These are phyloP conservation scores for Cheilinus undulatus DNA, from an alignment of 2,113 vertebrate genomes.

Conservation along the genomic window DNA sequence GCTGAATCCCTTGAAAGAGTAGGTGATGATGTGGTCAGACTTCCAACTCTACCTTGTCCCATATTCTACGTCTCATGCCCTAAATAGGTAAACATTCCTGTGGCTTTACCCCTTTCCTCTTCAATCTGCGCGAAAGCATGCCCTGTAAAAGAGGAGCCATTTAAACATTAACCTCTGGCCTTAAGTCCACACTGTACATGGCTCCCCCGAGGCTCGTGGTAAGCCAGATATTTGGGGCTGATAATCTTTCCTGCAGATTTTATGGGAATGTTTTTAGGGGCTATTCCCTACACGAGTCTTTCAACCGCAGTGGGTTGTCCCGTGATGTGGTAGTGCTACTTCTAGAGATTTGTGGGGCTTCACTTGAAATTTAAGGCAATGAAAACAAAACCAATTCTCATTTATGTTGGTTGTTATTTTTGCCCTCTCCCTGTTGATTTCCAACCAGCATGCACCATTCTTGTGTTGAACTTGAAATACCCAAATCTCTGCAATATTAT, in stretches of 20 bases:
- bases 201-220: slow-evolving; percentile 44
- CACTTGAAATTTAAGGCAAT: neutral
- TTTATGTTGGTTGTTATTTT: neutral
- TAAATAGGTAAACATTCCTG: slow-evolving; percentile 69
- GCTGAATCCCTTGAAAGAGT: slow-evolving; percentile 16
- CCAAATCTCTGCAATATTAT: neutral
- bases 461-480: neutral
- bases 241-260: slow-evolving; percentile 68
- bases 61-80: slow-evolving; percentile 33
- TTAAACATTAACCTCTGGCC: slow-evolving; percentile 48
- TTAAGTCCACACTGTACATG: slow-evolving; percentile 42
- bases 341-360: neutral
- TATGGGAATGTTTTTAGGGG: slow-evolving; percentile 47
- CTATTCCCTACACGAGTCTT: slow-evolving; percentile 12
- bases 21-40: slow-evolving; percentile 33
- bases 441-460: too few species aligned
- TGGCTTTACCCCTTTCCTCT: slow-evolving; percentile 48
- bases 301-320: slow-evolving; percentile 19
- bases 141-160: slow-evolving; percentile 52
- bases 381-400: too few species aligned
- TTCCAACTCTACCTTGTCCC: slow-evolving; percentile 7
- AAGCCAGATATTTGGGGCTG: slow-evolving; percentile 48
- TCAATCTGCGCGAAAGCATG: slow-evolving; percentile 47
- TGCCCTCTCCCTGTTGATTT: neutral
- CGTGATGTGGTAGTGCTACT: neutral